Percentiles rank a stretch among this genome's conserved stretches.
Evolutionary conservation across 2,797 vertebrate genomes (phyloP).

Genomic region (Cygnus olor): DNA sequence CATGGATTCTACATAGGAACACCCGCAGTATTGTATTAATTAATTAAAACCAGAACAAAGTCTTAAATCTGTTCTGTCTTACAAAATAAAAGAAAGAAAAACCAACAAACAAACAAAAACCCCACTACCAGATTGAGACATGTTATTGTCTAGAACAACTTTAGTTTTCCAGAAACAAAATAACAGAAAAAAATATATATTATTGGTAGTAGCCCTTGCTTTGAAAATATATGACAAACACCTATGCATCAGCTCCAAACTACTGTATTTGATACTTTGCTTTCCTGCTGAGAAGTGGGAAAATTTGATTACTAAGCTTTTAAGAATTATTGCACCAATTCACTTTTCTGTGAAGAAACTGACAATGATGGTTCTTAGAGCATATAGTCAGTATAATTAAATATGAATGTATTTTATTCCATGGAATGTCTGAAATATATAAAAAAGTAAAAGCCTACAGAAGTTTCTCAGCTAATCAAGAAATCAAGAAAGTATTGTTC

Average conservation of each 20-base stretch:
- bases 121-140: background rate
- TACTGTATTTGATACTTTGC: background rate
- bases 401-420: background rate
- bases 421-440: background rate
- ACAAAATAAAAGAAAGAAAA: background rate
- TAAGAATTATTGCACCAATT: background rate
- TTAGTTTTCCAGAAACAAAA: background rate
- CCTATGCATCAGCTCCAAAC: background rate
- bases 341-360: background rate
- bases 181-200: background rate
- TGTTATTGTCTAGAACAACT: background rate
- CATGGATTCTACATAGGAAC: background rate
- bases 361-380: background rate
- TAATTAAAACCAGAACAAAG: background rate
- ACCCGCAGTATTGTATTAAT: background rate
- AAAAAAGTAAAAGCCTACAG: background rate
- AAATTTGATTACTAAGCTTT: background rate
- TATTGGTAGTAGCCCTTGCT: background rate
- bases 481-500: background rate
- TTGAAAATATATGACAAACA: background rate
- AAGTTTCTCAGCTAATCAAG: slow-evolving; percentile 23
- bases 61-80: background rate
- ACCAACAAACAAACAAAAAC: too few relatives aligned
- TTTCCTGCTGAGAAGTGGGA: background rate
- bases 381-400: background rate